Base-by-base conservation (phyloP, 2,797 vertebrate genomes). In the Tarsius wallacei region DNA sequence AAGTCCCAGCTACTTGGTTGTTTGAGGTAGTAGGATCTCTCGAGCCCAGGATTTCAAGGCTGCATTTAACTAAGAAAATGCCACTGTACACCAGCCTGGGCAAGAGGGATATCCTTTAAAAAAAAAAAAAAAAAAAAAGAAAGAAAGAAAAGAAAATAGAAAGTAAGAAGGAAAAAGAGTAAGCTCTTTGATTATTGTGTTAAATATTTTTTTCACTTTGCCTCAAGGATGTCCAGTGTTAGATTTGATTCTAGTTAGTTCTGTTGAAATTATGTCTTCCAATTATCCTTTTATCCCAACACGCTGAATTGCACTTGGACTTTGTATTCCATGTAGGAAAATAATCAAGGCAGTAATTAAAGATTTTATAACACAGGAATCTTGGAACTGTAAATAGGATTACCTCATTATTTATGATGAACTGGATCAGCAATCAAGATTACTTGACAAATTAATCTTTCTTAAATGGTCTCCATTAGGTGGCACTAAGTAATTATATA, bases 321-420 rank as follows among this genome's bases (percentile, higher is more conserved):
- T 66, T 93, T 88, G 81, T 88, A 84, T 94, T 68, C 12, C 26
- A 16, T 11, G 11, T 86, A 87, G 71, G 47, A 73, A 95, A 81
- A 77, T 91, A 76, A 76, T 70, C 42, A 91, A 94, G 66, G 64
- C 71, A 51, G 17, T 87, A 51, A 87, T 84, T 78, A 83, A 89
- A 94, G 68, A 64, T 82, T 93, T 91, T 19, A 22, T 70, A 59
- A 95, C 17, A 84, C 68, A 95, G 94, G 51, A 96, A 70, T 92
- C 85, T 82, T 83, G 49, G 42, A 90, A 90, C 63, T 87, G 51
- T 90, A 70, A 64, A 47, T 76, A 22, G 28, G 57, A 82, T 96
- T 89, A 68, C 10, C 26, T 87, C 61, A 83, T 13, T 83, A 84
- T 68, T 90, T 96, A 76, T 76, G 82, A 93, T 59, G 61, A 53